Conservation (phyloP, 1,140 invertebrate genomes). For the Eupristina koningsbergeri region DNA sequence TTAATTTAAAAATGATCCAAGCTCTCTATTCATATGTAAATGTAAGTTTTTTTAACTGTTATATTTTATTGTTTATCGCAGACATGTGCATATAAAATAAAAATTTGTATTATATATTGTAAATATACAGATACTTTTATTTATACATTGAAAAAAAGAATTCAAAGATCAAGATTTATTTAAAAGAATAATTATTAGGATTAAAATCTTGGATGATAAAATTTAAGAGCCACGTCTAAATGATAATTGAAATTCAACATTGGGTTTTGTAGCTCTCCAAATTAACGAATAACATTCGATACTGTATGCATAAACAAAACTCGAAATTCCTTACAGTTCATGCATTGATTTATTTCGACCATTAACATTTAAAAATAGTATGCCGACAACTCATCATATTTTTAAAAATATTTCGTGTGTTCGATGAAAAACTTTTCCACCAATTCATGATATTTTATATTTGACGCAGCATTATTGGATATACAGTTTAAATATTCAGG, state of each 20-base stretch:
- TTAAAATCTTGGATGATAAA: background rate
- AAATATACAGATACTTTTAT: too few relatives aligned
- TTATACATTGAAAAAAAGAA: too few relatives aligned
- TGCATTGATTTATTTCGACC: background rate
- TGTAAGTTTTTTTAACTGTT: too few relatives aligned
- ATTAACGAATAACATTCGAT: background rate
- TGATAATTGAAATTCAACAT: background rate
- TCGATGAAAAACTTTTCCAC: background rate
- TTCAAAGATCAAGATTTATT: background rate
- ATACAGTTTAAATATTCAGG: background rate
- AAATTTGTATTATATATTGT: too few relatives aligned
- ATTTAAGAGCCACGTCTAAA: background rate
- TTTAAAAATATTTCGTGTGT: background rate
- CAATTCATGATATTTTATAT: background rate
- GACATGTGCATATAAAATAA: too few relatives aligned
- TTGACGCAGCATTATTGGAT: background rate
- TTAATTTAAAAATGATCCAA: too few relatives aligned
- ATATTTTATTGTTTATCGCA: too few relatives aligned
- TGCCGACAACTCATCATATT: background rate
- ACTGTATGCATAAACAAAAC: background rate
- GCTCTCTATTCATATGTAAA: too few relatives aligned
- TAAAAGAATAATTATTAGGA: background rate
- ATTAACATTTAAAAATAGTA: background rate
- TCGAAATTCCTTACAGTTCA: background rate
- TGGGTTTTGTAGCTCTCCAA: background rate